phyloP scores from a whole-genome alignment of 2,797 vertebrate genomes.

The Microctenopoma steveboyesi region DNA sequence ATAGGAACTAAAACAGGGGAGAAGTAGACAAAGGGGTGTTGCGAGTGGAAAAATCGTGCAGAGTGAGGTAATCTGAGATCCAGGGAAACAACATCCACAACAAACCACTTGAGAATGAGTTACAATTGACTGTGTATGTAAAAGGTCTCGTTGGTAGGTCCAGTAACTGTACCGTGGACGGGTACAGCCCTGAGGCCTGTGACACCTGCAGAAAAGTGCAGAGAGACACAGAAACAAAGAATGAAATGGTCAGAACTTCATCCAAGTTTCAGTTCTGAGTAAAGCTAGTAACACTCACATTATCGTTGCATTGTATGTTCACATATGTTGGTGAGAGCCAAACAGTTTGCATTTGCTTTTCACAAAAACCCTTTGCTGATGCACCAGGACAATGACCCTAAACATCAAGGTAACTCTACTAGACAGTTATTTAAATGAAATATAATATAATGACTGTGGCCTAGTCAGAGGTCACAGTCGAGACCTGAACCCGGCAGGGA shows the following conservation, averaged over 20 bases:
- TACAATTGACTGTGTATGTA: slow-evolving; percentile 5
- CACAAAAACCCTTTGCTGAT: not conserved
- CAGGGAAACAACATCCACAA: not conserved
- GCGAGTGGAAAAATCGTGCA: not conserved
- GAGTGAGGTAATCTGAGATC: not conserved
- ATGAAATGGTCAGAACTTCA: too few relatives aligned
- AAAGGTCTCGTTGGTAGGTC: too few relatives aligned
- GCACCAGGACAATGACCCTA: not conserved
- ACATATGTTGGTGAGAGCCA: not conserved
- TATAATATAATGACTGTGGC: too few relatives aligned
- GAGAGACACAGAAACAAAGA: too few relatives aligned
- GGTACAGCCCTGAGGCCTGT: too few relatives aligned
- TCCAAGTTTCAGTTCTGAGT: too few relatives aligned
- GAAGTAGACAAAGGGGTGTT: slow-evolving; percentile 10
- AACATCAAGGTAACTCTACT: too few relatives aligned
- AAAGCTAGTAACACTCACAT: too few relatives aligned
- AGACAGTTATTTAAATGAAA: too few relatives aligned
- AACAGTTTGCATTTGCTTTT: not conserved
- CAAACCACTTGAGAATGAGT: slow-evolving; percentile 1
- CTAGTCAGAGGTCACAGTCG: not conserved
- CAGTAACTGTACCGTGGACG: too few relatives aligned
- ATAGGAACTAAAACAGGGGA: slow-evolving; percentile 1
- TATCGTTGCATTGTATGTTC: too few relatives aligned
- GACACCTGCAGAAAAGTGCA: too few relatives aligned
- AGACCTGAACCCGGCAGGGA: not conserved